phyloP scores from a whole-genome alignment of 1,140 invertebrate genomes.

The Nylanderia fulva region DNA sequence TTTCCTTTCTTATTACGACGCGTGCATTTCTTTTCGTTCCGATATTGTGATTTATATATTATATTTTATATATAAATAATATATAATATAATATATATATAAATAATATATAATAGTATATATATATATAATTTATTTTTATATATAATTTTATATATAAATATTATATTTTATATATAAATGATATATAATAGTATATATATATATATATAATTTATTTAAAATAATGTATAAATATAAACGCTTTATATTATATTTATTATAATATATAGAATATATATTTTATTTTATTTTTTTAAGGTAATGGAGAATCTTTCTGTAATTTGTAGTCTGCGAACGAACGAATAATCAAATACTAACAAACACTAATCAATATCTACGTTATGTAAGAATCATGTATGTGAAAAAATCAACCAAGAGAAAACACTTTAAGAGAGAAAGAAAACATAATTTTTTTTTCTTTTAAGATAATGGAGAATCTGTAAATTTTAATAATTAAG shows the following conservation, averaged over 20 bases:
- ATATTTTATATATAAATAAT: no score
- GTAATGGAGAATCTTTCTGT: not conserved
- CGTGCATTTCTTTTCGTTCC: no score
- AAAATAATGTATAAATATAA: no score
- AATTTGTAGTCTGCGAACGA: not conserved
- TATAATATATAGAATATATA: not conserved
- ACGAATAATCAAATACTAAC: not conserved
- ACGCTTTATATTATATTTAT: no score
- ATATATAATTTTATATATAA: no score
- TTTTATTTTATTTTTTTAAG: not conserved
- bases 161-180: no score
- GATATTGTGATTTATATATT: no score
- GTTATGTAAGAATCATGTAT: not conserved
- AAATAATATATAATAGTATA: no score
- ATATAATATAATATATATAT: no score
- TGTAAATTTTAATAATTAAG: conserved; percentile 2
- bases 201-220: no score
- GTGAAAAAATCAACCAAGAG: not conserved
- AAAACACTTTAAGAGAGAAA: not conserved
- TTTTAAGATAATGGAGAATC: not conserved
- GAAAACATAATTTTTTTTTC: not conserved
- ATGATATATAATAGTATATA: no score
- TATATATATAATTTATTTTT: no score
- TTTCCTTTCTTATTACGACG: not conserved
- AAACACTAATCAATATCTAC: not conserved